A percentile compares a stretch with the other conserved stretches of the same genome.
Conservation (phyloP, 1,140 invertebrate species). For the Lamellibrachia luymesi region DNA sequence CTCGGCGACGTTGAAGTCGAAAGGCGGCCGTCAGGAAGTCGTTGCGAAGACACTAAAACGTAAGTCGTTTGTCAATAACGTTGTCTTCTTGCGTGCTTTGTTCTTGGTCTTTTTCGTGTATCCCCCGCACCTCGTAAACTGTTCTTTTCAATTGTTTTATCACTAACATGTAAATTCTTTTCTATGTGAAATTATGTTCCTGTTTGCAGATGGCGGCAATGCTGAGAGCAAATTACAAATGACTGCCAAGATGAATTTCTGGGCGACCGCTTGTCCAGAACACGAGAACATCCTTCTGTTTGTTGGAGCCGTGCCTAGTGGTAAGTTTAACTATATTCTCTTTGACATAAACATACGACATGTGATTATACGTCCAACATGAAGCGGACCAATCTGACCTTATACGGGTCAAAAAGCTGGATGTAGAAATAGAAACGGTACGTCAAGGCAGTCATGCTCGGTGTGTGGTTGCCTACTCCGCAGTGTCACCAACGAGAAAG, state of each 20-base stretch:
- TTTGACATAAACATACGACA: neutral
- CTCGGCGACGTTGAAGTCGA: neutral
- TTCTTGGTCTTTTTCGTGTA: neutral
- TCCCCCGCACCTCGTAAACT: too few relatives aligned
- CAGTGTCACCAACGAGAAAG: neutral
- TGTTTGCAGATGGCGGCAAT: constrained; percentile 27
- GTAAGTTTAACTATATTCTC: constrained; percentile 7
- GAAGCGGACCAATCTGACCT: too few relatives aligned
- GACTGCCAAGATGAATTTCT: constrained; percentile 46
- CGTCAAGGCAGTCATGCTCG: too few relatives aligned
- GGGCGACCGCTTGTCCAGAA: constrained; percentile 33
- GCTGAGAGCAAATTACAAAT: constrained; percentile 36
- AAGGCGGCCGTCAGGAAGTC: neutral
- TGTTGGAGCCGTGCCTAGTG: constrained; percentile 37
- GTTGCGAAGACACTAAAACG: constrained; percentile 9
- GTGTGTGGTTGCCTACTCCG: too few relatives aligned
- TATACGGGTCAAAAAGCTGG: too few relatives aligned
- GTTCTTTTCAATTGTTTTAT: neutral
- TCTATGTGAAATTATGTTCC: neutral
- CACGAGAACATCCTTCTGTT: constrained; percentile 40
- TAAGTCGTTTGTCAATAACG: neutral
- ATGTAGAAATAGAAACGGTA: too few relatives aligned
- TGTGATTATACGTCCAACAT: neutral
- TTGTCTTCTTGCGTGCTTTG: neutral
- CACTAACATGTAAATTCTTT: neutral